Evolutionary conservation across 2,888 invertebrate genomes (phyloP), one percentile per base, ranked within the genome.

Genomic region (Netelia virgata): DNA sequence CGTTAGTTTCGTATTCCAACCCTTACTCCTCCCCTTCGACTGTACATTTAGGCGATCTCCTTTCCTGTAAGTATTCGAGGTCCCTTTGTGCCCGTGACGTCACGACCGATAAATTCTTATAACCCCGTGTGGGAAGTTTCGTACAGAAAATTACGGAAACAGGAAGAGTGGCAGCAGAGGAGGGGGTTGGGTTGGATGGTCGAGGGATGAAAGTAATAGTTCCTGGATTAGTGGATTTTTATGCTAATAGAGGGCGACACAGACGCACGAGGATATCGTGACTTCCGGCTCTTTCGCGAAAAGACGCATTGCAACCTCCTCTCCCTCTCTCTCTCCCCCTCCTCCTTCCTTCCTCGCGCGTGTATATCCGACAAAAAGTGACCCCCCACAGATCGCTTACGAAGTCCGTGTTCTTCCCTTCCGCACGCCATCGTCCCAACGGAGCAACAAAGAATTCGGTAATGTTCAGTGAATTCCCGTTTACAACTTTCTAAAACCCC

Each of bases 221-320:
- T 74, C 84, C 77, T 69, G 89, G 87, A 90, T 90, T 88, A 89
- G 89, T 87, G 87, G 83, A 91, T 90, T 90, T 91, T 92, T 90
- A 91, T 91, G 91, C 84, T 89, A 90, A 92, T 91, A 85, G 43
- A 61, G 68, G 10, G 6, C 11, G 14, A 10, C 57, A 18, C 57
- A 59, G 28, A 74, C 64, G 64, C 20, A 68, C 23, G 53, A 70
- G 83, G 83, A 86, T 86, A 85, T 86, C 86, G 86, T 82, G 75
- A 85, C 69, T 81, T 81, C 84, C 74, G 70, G 59, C 41, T 10
- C 57, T 36, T 63, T 53, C 76, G 63, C 10, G 11, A 47, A 50
- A 74, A 78, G 64, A 84, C 16, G 57, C 61, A 84, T 78, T 41
- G 55, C 75, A 1, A 9, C 28, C 50, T 14, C 68, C 18, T 11